These are phyloP conservation scores for Montifringilla adamsi DNA, from an alignment of 2,113 vertebrate genomes.

Conservation along the genomic window DNA sequence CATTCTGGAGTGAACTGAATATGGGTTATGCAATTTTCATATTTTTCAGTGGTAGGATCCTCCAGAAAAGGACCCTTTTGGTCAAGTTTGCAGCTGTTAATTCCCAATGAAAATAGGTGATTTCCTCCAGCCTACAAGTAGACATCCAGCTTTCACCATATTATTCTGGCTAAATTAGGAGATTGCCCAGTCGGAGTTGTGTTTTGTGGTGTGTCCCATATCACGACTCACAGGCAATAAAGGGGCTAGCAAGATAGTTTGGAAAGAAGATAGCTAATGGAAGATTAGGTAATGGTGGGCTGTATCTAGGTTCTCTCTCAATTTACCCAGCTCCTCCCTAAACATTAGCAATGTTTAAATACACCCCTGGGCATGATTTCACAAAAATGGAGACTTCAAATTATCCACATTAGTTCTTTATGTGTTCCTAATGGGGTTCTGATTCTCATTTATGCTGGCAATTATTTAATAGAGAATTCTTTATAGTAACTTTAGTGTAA, in stretches of 20 bases:
- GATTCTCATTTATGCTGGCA: neutral
- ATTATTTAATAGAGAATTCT: neutral
- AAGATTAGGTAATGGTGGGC: neutral
- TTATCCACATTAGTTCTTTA: neutral
- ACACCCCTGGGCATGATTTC: neutral
- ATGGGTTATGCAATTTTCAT: neutral
- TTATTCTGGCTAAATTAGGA: neutral
- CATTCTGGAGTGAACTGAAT: neutral
- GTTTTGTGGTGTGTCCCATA: neutral
- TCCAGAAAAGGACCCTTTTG: neutral
- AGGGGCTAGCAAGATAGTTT: neutral
- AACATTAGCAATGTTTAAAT: neutral
- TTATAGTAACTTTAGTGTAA: neutral
- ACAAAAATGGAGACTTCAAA: slow-evolving; percentile 7
- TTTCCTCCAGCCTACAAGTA: neutral
- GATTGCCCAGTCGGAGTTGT: neutral
- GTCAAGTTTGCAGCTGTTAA: neutral
- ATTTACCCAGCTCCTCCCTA: neutral
- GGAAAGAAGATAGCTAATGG: neutral
- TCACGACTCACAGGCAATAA: neutral
- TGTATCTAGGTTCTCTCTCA: neutral
- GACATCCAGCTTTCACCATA: neutral
- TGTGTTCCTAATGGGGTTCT: neutral
- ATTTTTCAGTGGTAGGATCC: neutral
- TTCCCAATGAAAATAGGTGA: neutral